phyloP scores from a whole-genome alignment of 2,888 invertebrate species.

The Acrocyrtus sp. region DNA sequence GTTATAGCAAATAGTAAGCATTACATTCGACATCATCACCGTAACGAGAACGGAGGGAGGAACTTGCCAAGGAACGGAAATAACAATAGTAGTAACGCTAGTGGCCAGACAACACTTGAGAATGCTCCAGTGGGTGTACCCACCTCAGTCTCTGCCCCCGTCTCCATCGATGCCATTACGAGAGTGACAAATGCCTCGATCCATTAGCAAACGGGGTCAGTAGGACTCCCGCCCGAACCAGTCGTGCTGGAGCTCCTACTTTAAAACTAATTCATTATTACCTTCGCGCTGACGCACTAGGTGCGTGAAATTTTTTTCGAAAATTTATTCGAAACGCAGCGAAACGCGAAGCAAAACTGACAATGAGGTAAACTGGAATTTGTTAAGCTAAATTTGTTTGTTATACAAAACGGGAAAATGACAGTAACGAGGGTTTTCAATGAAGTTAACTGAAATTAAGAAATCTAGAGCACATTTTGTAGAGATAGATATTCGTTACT shows the following conservation, averaged over 20 bases:
- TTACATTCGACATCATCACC: slow-evolving; percentile 12
- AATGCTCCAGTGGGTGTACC: slow-evolving; percentile 23
- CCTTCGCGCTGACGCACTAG: no score
- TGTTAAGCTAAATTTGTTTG: no score
- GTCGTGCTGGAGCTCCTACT: slow-evolving; percentile 48
- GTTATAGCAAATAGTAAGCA: slow-evolving; percentile 37
- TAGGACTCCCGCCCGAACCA: slow-evolving; percentile 42
- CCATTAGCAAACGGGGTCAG: slow-evolving; percentile 48
- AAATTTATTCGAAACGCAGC: no score
- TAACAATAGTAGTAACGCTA: slow-evolving; percentile 54
- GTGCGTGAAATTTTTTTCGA: no score
- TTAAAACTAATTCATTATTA: no score
- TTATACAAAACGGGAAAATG: no score
- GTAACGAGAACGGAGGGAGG: slow-evolving; percentile 41
- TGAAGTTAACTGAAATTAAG: no score
- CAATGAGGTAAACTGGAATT: no score
- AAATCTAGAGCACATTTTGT: no score
- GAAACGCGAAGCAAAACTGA: no score
- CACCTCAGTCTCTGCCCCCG: slow-evolving; percentile 40
- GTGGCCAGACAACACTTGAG: slow-evolving; percentile 18
- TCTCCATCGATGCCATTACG: slow-evolving; percentile 49
- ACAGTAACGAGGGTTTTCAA: no score
- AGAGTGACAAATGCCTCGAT: slow-evolving; percentile 40
- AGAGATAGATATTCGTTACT: no score
- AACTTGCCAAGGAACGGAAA: slow-evolving; percentile 57